Base-by-base conservation (phyloP, 2,888 invertebrate genomes). In the Didymodactylos carnosus region DNA sequence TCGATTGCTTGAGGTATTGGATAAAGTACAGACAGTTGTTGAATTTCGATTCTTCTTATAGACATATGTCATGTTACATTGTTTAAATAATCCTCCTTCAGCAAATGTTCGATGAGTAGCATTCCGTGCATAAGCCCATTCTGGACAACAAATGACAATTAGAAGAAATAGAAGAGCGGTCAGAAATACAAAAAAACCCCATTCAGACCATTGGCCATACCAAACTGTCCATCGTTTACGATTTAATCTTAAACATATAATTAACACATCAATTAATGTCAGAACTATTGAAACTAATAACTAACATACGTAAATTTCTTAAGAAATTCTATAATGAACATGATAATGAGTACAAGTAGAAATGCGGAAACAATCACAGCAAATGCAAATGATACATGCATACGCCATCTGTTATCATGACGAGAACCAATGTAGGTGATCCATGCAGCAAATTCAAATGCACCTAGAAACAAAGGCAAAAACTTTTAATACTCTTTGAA, bases 361-460 rank as follows among this genome's bases (percentile, higher is more conserved):
- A 62, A 62, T 35, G 10, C 62, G 35, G 35, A 35, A 35, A 62
- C 35, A 35, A 62, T 35, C 8, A 62, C 19, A 19, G 62, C 25
- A 62, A 62, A 62, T 62, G 62, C 62, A 62, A 62, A 62, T 62
- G 62, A 62, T n/a, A 62, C 35, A 62, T 62, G 62, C 35, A 62
- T n/a, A 10, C n/a, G 6, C 62, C 62, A 62, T n/a, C n/a, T 62
- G 35, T 35, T 29, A 62, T 62, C 62, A 62, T 62, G 62, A 35
- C 62, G 29, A n/a, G 62, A 35, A n/a, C 62, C 35, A n/a, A 62
- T 0, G 35, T 35, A 62, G 19, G 62, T 62, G 16, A 62, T 62
- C 62, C 62, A 62, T n/a, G 62, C 62, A 10, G 62, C 62, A 35
- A 62, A 62, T 62, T 62, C 62, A 62, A 62, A 62, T 8, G n/a